A percentile compares a stretch with the other conserved stretches of the same genome.
Conservation (phyloP, 2,797 vertebrate species). For the Phoxinus dragarum region DNA sequence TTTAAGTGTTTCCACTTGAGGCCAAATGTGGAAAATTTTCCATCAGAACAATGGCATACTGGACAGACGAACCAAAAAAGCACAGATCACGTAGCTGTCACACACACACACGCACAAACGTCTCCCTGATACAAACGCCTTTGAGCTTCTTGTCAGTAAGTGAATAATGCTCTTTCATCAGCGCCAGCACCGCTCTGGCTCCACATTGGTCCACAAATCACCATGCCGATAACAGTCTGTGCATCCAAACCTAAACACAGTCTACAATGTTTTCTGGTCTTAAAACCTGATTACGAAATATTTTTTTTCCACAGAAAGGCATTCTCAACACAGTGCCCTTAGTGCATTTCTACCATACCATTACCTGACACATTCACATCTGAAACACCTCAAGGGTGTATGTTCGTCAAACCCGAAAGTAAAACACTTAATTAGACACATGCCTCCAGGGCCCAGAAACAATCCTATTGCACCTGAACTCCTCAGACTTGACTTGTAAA, state of each 20-base stretch:
- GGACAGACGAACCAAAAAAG: conserved; percentile 63
- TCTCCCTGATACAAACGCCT: conserved; percentile 31
- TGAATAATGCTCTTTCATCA: conserved; percentile 48
- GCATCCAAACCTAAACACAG: conserved; percentile 57
- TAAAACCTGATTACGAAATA: conserved; percentile 30
- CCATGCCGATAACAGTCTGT: conserved; percentile 5
- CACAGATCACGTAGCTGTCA: conserved; percentile 41
- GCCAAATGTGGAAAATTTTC: conserved; percentile 66
- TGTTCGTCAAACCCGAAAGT: conserved; percentile 61
- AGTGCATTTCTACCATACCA: conserved; percentile 81
- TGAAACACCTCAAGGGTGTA: conserved; percentile 73
- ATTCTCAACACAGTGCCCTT: conserved; percentile 61
- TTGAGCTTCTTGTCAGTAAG: conserved; percentile 40
- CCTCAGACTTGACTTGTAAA: conserved; percentile 2
- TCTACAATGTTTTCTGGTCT: conserved; percentile 14
- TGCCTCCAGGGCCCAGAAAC: conserved; percentile 58
- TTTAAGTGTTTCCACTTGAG: conserved; percentile 60
- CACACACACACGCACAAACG: conserved; percentile 27
- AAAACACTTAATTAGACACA: conserved; percentile 61
- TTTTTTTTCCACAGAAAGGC: conserved; percentile 35
- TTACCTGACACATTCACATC: conserved; percentile 79
- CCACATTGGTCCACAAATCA: conserved; percentile 12
- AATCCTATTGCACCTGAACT: conserved; percentile 24
- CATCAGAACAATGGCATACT: conserved; percentile 67
- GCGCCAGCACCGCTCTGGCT: conserved; percentile 6